Percentiles rank a stretch among this genome's conserved stretches.
phyloP scores from a whole-genome alignment of 2,888 invertebrate species.

The Eurytoma adleriae region DNA sequence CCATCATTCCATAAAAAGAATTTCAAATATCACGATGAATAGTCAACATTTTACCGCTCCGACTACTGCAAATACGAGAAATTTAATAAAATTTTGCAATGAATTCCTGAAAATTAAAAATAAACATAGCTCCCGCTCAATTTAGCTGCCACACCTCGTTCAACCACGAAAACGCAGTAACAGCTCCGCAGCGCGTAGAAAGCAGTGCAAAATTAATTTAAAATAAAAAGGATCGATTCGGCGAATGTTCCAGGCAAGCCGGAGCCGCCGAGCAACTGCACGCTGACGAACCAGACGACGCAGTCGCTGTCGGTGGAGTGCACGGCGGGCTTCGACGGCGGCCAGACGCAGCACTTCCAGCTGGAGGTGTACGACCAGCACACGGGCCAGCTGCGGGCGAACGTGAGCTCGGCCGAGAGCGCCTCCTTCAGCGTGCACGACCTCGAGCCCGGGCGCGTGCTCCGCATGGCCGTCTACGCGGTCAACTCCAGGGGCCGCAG shows the following conservation, averaged over 20 bases:
- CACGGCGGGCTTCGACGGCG: conserved; percentile 86
- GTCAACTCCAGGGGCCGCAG: conserved; percentile 90
- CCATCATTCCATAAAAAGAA: too few species aligned
- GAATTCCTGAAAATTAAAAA: too few species aligned
- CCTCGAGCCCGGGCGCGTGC: conserved; percentile 86
- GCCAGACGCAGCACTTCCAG: conserved; percentile 84
- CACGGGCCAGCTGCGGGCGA: conserved; percentile 81
- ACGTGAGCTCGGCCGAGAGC: conserved; percentile 82
- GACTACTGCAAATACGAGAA: too few species aligned
- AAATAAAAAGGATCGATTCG: background rate
- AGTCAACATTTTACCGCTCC: too few species aligned
- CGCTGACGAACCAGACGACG: conserved; percentile 86
- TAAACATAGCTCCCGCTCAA: background rate
- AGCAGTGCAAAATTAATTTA: too few species aligned
- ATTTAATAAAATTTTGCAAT: too few species aligned
- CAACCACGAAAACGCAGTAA: too few species aligned
- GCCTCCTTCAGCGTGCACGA: conserved; percentile 87
- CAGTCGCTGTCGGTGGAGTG: conserved; percentile 87
- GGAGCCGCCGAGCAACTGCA: conserved; percentile 87
- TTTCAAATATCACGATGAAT: too few species aligned
- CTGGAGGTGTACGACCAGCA: conserved; percentile 86
- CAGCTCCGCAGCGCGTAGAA: too few species aligned
- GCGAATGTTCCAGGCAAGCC: conserved; percentile 80
- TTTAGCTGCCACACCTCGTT: too few species aligned
- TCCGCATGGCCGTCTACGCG: conserved; percentile 88